Base-by-base conservation (phyloP, 2,113 vertebrate genomes). In the Neodon shergylaensis region DNA sequence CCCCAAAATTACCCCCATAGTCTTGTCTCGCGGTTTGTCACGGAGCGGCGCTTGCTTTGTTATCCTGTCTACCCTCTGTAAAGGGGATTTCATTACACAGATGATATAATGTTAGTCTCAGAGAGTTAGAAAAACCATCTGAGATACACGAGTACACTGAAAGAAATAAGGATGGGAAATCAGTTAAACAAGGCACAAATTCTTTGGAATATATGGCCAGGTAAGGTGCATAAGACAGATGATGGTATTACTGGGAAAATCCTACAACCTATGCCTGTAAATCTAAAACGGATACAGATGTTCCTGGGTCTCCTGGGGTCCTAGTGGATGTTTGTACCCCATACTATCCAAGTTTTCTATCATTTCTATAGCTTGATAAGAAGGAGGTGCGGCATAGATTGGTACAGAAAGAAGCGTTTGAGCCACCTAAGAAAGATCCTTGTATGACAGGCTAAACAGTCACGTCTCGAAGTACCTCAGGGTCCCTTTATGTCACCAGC, bases 391-490 rank as follows among this genome's bases (percentile, higher is more conserved):
- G 0, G 11, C 5, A 14, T 31, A 8, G n/a, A 65, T 65, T 84
- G 58, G 13, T 39, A 42, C 81, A 84, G 81, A 42, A 84, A 65
- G 54, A 42, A 39, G 58, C 0, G 10, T 63, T 28, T 61, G 58
- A 42, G 81, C 24, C 22, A 39, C n/a, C 13, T 63, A 84, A 42
- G 82, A 26, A 61, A n/a, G 54, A 39, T 13, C 54, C 36, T 61
- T 58, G 79, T 22, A 61, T 36, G 21, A 61, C 22, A 58, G 58
- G 19, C 1, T 58, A 58, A 7, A 58, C 58, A 58, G 58, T 58
- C 17, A 1, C 0, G 19, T 39, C 49, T 54, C 26, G 8, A 1
- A 39, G 26, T 0, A 10, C 24, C 13, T n/a, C 81, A 17, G 81
- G 36, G 24, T 42, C 13, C n/a, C 24, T 84, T 42, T 65, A 13